Evolutionary conservation across 2,888 invertebrate species (phyloP).

Genomic region (Bibio marci): DNA sequence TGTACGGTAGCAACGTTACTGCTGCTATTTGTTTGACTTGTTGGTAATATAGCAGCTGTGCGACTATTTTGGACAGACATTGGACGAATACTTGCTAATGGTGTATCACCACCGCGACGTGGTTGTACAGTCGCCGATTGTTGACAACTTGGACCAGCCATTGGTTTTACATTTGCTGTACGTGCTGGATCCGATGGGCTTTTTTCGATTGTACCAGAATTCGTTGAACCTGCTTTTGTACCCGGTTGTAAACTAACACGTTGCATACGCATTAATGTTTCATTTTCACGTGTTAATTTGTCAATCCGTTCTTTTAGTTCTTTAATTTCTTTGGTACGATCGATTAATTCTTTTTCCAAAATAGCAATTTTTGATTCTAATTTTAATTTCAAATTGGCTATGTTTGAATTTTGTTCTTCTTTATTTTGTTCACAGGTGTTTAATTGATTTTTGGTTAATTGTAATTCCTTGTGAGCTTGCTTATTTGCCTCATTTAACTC

Average conservation of each 20-base stretch:
- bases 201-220: constrained; percentile 45
- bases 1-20: constrained; percentile 21
- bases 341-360: constrained; percentile 54
- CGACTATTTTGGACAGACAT: constrained; percentile 58
- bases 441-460: constrained; percentile 33
- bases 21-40: constrained; percentile 38
- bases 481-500: constrained; percentile 53
- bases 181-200: constrained; percentile 42
- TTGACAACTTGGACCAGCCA: constrained; percentile 49
- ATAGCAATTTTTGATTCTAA: constrained; percentile 50
- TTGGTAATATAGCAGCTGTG: constrained; percentile 64
- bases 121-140: constrained; percentile 38
- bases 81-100: constrained; percentile 81
- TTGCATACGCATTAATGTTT: constrained; percentile 55
- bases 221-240: constrained; percentile 44
- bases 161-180: constrained; percentile 88
- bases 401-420: constrained; percentile 37
- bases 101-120: constrained; percentile 64
- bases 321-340: constrained; percentile 40
- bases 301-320: constrained; percentile 37
- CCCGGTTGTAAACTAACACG: constrained; percentile 47
- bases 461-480: constrained; percentile 38
- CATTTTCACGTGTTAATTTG: constrained; percentile 40
- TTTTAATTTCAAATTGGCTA: constrained; percentile 47
- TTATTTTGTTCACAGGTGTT: constrained; percentile 35